A percentile compares a stretch with the other conserved stretches of the same genome.
phyloP scores from a whole-genome alignment of 2,113 vertebrate genomes.

The Mirounga angustirostris region DNA sequence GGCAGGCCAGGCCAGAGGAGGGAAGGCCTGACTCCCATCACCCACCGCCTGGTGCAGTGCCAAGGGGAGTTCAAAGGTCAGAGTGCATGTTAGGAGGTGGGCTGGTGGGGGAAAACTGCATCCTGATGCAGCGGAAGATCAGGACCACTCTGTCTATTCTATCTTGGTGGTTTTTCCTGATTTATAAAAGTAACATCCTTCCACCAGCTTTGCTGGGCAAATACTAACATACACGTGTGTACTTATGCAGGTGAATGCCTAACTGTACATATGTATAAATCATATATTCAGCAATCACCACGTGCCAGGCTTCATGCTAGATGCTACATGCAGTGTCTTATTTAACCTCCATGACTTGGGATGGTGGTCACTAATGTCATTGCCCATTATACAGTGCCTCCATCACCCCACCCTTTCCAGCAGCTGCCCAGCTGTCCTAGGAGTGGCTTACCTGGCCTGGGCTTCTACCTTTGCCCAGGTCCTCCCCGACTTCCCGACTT shows the following conservation, averaged over 20 bases:
- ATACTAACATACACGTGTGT: background rate
- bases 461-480: background rate
- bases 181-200: background rate
- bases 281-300: background rate
- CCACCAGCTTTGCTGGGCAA: background rate
- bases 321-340: background rate
- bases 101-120: background rate
- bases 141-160: background rate
- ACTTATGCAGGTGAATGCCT: background rate
- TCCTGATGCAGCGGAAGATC: background rate
- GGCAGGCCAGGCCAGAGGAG: background rate
- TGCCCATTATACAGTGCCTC: background rate
- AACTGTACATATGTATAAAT: background rate
- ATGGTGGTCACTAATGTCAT: background rate
- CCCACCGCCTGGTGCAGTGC: background rate
- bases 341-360: background rate
- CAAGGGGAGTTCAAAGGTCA: background rate
- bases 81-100: background rate
- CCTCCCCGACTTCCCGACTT: background rate
- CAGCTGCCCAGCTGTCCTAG: background rate
- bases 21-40: background rate
- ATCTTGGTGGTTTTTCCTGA: conserved; percentile 2
- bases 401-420: background rate
- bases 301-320: background rate
- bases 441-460: background rate